Conservation (phyloP, 64 coral and sea anemone species). For the Pocillopora verrucosa region DNA sequence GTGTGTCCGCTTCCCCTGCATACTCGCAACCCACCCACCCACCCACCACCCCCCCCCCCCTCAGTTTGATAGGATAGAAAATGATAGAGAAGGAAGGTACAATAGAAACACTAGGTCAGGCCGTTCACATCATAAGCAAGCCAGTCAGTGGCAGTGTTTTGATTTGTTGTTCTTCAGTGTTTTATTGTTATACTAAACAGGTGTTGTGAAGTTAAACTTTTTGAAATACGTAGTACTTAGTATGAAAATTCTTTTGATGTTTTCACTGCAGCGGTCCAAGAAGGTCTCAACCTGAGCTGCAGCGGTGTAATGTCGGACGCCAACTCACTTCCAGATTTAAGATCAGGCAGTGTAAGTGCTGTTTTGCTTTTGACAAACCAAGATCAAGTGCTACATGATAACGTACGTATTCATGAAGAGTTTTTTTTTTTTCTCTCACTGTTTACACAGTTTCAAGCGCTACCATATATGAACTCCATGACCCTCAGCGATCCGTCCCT, state of each 20-base stretch:
- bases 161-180: too few relatives aligned
- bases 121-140: too few relatives aligned
- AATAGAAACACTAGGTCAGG: too few relatives aligned
- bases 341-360: constrained; percentile 78
- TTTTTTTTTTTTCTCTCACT: not conserved
- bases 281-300: constrained; percentile 55
- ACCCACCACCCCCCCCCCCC: too few relatives aligned
- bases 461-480: constrained; percentile 78
- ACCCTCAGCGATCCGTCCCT: constrained; percentile 71
- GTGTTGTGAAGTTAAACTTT: too few relatives aligned
- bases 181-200: too few relatives aligned
- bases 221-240: not conserved
- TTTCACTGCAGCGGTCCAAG: constrained; percentile 62
- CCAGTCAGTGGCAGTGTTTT: too few relatives aligned
- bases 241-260: not conserved
- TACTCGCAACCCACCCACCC: too few relatives aligned
- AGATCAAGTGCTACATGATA: not conserved
- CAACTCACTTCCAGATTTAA: constrained; percentile 74
- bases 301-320: constrained; percentile 74
- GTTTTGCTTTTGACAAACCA: not conserved
- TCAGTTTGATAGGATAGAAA: too few relatives aligned
- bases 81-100: too few relatives aligned
- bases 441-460: constrained; percentile 55
- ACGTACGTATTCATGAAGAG: not conserved
- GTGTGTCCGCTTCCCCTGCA: too few relatives aligned